Base-by-base conservation (phyloP, 1,140 invertebrate species). In the Aporrectodea caliginosa region DNA sequence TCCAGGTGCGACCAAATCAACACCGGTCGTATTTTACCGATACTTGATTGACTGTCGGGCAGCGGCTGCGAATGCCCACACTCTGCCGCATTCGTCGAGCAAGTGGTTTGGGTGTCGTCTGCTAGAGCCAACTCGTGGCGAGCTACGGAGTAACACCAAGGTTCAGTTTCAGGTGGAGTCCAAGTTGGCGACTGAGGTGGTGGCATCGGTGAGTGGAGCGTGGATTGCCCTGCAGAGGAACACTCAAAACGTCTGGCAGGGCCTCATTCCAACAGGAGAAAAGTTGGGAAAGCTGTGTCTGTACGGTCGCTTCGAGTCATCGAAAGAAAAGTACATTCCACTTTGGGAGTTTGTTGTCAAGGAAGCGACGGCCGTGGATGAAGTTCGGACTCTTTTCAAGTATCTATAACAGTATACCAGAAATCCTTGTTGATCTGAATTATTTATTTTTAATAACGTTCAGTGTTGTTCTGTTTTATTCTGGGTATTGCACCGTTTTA, bases 101-200 rank as follows among this genome's bases (percentile, higher is more conserved):
- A 83, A 84, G n/a, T 88, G 86, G 86, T 84, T 86, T 58, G 75
- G 85, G 1, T 88, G 87, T 76, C 83, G 84, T 0, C 80, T 88
- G 16, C 82, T 87, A 69, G 86, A 88, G 78, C 88, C 88, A 14
- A 81, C 87, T n/a, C 83, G 80, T 6, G 87, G 86, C 1, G 85
- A 88, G 75, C 80, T 88, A 14, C 79, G 84, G 78, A 84, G 83
- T 16, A 84, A 86, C 29, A 35, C 76, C 2, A 69, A 74, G 22
- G 72, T 81, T 35, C 27, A 27, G 32, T 76, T 76, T 35, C 34
- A 43, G 31, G 30, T 76, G 16, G 75, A 76, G 35, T 76, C 75
- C 0, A 58, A 29, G 27, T n/a, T 2, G 14, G 75, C 75, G 2
- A 35, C 43, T 27, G 75, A 76, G 43, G 31, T 76, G 34, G 34